A percentile compares a stretch with the other conserved stretches of the same genome.
phyloP scores from a whole-genome alignment of 2,888 invertebrate genomes.

The Sphecodes monilicornis region DNA sequence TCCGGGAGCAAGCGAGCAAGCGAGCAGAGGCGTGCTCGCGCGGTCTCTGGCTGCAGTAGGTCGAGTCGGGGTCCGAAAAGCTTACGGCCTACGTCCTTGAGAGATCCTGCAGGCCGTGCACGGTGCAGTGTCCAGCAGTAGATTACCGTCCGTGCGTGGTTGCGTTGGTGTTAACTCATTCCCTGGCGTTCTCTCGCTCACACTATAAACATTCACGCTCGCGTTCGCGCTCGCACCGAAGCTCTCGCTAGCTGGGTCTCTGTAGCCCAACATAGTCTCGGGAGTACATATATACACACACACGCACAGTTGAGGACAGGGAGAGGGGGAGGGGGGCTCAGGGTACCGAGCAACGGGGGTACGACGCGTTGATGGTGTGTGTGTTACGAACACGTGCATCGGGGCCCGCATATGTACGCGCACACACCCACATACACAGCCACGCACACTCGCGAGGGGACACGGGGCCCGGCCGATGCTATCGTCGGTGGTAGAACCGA shows the following conservation, averaged over 20 bases:
- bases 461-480: conserved; percentile 1
- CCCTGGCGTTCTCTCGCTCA: conserved; percentile 20
- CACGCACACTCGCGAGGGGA: conserved; percentile 24
- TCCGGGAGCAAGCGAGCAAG: conserved; percentile 47
- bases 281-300: neutral
- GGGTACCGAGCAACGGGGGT: conserved; percentile 1
- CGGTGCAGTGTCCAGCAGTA: conserved; percentile 46
- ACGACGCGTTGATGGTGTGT: neutral
- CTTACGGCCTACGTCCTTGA: conserved; percentile 71
- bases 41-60: conserved; percentile 62
- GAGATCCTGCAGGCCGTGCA: conserved; percentile 64
- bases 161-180: conserved; percentile 45
- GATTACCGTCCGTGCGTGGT: conserved; percentile 47
- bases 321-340: neutral
- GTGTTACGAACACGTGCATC: conserved; percentile 56
- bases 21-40: conserved; percentile 37
- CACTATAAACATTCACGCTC: neutral
- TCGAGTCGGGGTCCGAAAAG: conserved; percentile 71
- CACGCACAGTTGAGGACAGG: neutral
- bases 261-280: neutral
- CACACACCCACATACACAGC: too few species aligned
- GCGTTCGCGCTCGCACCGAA: neutral
- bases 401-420: conserved; percentile 25
- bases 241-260: neutral
- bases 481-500: conserved; percentile 20